These are phyloP conservation scores for Oreotrochilus melanogaster DNA, from an alignment of 2,113 vertebrate species.

Conservation along the genomic window DNA sequence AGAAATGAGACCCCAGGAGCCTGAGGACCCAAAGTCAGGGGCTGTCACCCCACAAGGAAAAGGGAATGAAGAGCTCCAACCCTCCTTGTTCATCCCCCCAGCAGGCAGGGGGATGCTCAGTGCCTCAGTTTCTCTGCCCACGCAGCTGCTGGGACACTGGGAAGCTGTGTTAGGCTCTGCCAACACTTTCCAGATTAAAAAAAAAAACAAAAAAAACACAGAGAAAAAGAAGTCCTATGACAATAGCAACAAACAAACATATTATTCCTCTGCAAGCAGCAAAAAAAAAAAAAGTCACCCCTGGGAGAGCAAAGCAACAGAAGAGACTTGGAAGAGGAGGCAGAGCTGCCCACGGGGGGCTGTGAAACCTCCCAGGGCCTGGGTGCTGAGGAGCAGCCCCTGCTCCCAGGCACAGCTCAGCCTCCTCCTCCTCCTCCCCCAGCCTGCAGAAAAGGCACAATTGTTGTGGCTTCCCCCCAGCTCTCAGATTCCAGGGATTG, in stretches of 20 bases:
- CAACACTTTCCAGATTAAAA: fast-evolving
- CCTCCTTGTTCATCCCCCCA: neutral
- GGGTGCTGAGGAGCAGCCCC: conserved; percentile 4
- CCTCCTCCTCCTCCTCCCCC: neutral
- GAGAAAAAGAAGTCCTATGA: neutral
- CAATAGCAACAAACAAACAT: neutral
- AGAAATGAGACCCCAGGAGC: neutral
- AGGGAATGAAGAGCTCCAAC: neutral
- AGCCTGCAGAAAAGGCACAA: neutral
- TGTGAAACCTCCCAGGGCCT: neutral
- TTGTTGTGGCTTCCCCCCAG: neutral
- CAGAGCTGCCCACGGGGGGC: neutral
- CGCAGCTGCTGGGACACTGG: neutral
- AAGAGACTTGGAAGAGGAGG: neutral
- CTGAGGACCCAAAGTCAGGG: fast-evolving
- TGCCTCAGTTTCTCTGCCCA: neutral
- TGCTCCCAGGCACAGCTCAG: neutral
- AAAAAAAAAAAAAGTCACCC: neutral
- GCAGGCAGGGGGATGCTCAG: fast-evolving
- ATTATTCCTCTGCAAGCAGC: neutral
- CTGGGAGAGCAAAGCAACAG: neutral
- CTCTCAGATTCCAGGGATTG: neutral
- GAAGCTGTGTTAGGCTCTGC: fast-evolving
- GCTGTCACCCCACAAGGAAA: fast-evolving
- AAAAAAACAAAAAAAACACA: too few relatives aligned